Percentiles rank a stretch among this genome's conserved stretches.
Conservation (phyloP, 2,888 invertebrate species). For the Hedya salicella region DNA sequence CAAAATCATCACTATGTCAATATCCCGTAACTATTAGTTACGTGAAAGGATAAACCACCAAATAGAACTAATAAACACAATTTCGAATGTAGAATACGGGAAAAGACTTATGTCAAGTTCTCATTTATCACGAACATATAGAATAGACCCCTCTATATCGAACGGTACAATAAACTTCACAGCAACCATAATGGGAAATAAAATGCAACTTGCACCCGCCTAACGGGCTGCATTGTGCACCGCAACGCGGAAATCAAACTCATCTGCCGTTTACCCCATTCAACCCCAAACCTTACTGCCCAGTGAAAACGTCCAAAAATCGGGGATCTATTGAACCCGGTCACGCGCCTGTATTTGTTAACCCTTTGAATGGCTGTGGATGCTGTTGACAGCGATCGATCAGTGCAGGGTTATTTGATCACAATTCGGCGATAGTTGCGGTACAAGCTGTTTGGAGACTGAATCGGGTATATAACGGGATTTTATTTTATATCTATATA, state of each 20-base stretch:
- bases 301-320: neutral
- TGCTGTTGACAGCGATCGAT: conserved; percentile 33
- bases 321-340: neutral
- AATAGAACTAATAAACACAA: no score
- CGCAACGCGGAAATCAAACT: conserved; percentile 33
- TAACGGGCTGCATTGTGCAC: conserved; percentile 29
- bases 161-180: neutral
- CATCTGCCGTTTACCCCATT: conserved; percentile 21
- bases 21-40: no score
- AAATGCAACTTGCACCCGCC: conserved; percentile 33
- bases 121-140: neutral
- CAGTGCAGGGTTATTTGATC: conserved; percentile 31
- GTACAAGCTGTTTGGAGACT: conserved; percentile 7
- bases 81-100: no score
- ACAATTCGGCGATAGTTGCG: conserved; percentile 29
- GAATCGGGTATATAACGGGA: conserved; percentile 21
- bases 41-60: no score
- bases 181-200: conserved; percentile 4
- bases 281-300: conserved; percentile 2
- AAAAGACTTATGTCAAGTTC: neutral
- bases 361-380: conserved; percentile 32
- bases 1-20: no score
- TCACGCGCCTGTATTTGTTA: conserved; percentile 40
- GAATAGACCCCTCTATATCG: neutral
- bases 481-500: neutral